Conservation (phyloP, 2,888 invertebrate genomes). For the Cerceris rybyensis region DNA sequence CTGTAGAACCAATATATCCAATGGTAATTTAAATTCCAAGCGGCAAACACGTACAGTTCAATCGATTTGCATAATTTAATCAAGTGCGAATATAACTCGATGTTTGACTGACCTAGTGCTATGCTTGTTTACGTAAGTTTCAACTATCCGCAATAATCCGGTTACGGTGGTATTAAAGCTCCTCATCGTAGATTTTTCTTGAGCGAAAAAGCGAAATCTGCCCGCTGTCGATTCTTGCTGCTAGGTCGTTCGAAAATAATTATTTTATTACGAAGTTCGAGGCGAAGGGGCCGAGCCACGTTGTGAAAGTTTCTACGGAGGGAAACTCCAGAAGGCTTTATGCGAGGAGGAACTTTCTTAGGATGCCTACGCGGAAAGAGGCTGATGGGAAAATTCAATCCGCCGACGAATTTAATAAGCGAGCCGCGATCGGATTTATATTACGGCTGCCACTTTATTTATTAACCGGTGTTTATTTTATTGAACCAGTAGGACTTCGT, state of each 20-base stretch:
- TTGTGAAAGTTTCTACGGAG: slow-evolving; percentile 47
- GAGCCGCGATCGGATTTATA: slow-evolving; percentile 49
- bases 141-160: slow-evolving; percentile 49
- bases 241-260: slow-evolving; percentile 51
- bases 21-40: slow-evolving; percentile 50
- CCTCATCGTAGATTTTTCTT: slow-evolving; percentile 39
- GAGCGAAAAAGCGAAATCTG: not conserved
- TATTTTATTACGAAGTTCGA: slow-evolving; percentile 57
- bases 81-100: slow-evolving; percentile 48
- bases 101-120: slow-evolving; percentile 50
- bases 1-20: slow-evolving; percentile 31
- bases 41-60: slow-evolving; percentile 46
- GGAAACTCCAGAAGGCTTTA: slow-evolving; percentile 38
- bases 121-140: slow-evolving; percentile 57
- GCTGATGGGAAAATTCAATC: slow-evolving; percentile 61
- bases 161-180: slow-evolving; percentile 42
- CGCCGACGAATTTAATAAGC: slow-evolving; percentile 60
- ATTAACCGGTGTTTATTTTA: slow-evolving; percentile 47
- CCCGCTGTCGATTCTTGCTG: slow-evolving; percentile 18
- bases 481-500: not conserved
- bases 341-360: slow-evolving; percentile 39
- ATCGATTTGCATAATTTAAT: slow-evolving; percentile 55
- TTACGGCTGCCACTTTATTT: slow-evolving; percentile 64
- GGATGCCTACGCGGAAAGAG: slow-evolving; percentile 36
- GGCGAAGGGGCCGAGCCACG: slow-evolving; percentile 19